Base-by-base conservation (phyloP, 1,140 invertebrate genomes). In the Aphaenogaster floridana region DNA sequence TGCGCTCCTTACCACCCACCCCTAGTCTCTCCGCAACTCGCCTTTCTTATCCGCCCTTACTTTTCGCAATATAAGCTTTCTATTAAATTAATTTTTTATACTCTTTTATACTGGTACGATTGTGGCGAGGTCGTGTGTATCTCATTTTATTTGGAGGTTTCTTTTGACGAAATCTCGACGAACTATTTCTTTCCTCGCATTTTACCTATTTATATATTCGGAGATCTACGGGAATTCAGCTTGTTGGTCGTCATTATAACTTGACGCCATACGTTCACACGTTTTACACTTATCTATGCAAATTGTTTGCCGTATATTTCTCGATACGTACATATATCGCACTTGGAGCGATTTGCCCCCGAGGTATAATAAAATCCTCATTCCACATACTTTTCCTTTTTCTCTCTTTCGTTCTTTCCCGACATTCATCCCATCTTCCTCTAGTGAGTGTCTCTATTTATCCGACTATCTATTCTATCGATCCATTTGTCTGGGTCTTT, bases 291-390 rank as follows among this genome's bases (percentile, higher is more conserved):
- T 48, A 80, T 84, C 8, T 84, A 39, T 61, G 66, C 39, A 74
- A 50, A 76, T 76, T 50, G 15, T 48, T 63, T 48, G 28, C 59
- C 76, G 34, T 34, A 63, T 42, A 50, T 15, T 74, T 84, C 34
- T 61, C 54, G 28, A 83, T 74, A 39, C 59, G n/a, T 45, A 36
- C 52, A 61, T 15, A 34, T 15, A 61, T 50, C 48, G 39, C 52
- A 50, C 54, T 28, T 39, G 54, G 7, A 74, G 13, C 28, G 57
- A 76, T 76, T 84, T 59, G 28, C 39, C 52, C 52, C 39, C 28
- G 11, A 59, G 54, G 54, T 11, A 36, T 74, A 83, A 59, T 74
- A 84, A 84, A 76, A 61, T 76, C 42, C 66, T 72, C 68, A 42
- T 81, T 68, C 36, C 7, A 45, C 21, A 15, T 36, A 34, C 61